Evolutionary conservation across 2,797 vertebrate species (phyloP).

Genomic region (Myripristis jacobus): DNA sequence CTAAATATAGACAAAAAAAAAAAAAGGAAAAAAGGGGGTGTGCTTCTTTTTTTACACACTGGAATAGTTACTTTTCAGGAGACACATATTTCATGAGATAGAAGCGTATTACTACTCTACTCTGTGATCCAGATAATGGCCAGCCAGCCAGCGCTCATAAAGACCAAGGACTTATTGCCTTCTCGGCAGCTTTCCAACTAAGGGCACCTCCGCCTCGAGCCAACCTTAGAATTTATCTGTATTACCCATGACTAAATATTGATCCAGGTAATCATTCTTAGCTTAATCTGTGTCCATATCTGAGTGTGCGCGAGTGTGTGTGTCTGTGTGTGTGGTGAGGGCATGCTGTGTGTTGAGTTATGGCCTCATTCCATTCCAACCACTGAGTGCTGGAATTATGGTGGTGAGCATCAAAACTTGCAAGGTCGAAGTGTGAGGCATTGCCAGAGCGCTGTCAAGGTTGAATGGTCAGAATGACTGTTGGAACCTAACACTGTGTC

Average conservation of each 20-base stretch:
- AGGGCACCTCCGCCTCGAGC: slow-evolving; percentile 47
- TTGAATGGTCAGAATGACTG: slow-evolving; percentile 49
- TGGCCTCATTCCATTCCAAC: slow-evolving; percentile 48
- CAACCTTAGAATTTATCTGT: slow-evolving; percentile 67
- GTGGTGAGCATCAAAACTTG: slow-evolving; percentile 51
- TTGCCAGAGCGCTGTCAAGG: slow-evolving; percentile 36
- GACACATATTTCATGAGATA: background rate
- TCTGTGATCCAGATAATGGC: slow-evolving; percentile 20
- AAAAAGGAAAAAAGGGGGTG: too few species aligned
- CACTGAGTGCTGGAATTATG: slow-evolving; percentile 62
- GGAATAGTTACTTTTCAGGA: background rate
- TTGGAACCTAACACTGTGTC: slow-evolving; percentile 28
- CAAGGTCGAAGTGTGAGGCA: slow-evolving; percentile 67
- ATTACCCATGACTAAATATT: slow-evolving; percentile 74
- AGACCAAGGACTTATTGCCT: slow-evolving; percentile 53
- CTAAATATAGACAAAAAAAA: too few species aligned
- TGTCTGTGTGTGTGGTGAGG: slow-evolving; percentile 8
- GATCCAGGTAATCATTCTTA: slow-evolving; percentile 78
- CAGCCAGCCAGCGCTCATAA: slow-evolving; percentile 41
- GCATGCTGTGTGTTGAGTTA: slow-evolving; percentile 56
- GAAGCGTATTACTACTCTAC: slow-evolving; percentile 1
- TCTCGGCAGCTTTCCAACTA: slow-evolving; percentile 34
- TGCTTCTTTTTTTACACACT: too few species aligned
- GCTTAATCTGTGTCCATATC: slow-evolving; percentile 65
- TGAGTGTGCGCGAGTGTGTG: slow-evolving; percentile 13